Percentiles rank a stretch among this genome's conserved stretches.
Evolutionary conservation across 2,797 vertebrate species (phyloP).

Genomic region (Morus bassanus): DNA sequence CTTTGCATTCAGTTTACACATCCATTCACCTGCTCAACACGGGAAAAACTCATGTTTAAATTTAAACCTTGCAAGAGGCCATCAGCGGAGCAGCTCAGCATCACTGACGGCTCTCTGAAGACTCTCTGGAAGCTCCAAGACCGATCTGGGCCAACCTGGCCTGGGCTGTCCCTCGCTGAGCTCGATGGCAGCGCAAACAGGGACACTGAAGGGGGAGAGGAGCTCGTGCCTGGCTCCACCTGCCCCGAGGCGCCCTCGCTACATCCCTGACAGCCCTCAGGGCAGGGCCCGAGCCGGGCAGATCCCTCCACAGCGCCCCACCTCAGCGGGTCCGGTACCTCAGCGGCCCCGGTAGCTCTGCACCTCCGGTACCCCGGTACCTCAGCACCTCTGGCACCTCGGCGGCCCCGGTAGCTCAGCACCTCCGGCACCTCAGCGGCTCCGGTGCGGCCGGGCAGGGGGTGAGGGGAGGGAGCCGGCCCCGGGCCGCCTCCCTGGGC

Average conservation of each 20-base stretch:
- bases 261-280: neutral
- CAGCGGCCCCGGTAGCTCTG: neutral
- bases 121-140: no score
- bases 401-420: no score
- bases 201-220: neutral
- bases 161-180: neutral
- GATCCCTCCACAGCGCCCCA: no score
- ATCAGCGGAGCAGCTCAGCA: neutral
- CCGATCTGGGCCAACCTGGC: rapidly evolving
- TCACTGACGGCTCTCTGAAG: no score
- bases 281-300: neutral
- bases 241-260: neutral
- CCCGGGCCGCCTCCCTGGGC: no score
- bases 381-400: no score
- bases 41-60: neutral
- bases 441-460: no score
- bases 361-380: no score
- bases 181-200: neutral
- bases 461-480: no score
- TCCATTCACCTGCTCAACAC: neutral
- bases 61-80: neutral
- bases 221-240: neutral
- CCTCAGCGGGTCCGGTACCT: no score
- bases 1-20: no score
- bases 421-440: no score